These are phyloP conservation scores for Heteromurus nitidus DNA, from an alignment of 2,888 invertebrate genomes.

Conservation along the genomic window DNA sequence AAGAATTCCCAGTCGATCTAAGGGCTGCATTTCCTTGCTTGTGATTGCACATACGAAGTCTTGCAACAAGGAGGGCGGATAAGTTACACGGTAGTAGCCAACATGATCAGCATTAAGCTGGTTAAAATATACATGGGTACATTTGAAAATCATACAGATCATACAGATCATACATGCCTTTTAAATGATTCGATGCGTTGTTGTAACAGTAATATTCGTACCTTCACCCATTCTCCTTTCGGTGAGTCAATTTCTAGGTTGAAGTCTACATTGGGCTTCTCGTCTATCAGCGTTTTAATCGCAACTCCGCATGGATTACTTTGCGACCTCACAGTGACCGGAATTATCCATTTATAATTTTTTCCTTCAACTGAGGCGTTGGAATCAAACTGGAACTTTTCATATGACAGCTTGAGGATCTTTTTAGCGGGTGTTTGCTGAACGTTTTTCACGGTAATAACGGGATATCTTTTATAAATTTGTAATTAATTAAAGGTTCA, in stretches of 20 bases:
- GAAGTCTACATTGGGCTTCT: conserved; percentile 74
- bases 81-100: conserved; percentile 93
- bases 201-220: too few species aligned
- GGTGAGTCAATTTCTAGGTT: conserved; percentile 82
- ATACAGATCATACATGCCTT: too few species aligned
- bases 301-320: conserved; percentile 82
- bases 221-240: conserved; percentile 91
- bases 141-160: too few species aligned
- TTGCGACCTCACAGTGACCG: conserved; percentile 87
- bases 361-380: conserved; percentile 73
- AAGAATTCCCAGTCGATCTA: conserved; percentile 91
- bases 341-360: conserved; percentile 88
- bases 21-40: conserved; percentile 86
- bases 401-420: conserved; percentile 84
- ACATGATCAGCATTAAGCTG: conserved; percentile 87
- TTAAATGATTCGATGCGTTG: too few species aligned
- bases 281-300: conserved; percentile 80
- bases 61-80: conserved; percentile 84
- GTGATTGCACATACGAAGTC: conserved; percentile 87
- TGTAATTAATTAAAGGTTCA: too few species aligned
- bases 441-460: conserved; percentile 74
- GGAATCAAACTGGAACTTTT: conserved; percentile 93
- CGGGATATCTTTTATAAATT: too few species aligned
- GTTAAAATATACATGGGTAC: conserved; percentile 19
- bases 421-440: conserved; percentile 77